These are phyloP conservation scores for Passer montanus DNA, from an alignment of 2,113 vertebrate species.

Conservation along the genomic window DNA sequence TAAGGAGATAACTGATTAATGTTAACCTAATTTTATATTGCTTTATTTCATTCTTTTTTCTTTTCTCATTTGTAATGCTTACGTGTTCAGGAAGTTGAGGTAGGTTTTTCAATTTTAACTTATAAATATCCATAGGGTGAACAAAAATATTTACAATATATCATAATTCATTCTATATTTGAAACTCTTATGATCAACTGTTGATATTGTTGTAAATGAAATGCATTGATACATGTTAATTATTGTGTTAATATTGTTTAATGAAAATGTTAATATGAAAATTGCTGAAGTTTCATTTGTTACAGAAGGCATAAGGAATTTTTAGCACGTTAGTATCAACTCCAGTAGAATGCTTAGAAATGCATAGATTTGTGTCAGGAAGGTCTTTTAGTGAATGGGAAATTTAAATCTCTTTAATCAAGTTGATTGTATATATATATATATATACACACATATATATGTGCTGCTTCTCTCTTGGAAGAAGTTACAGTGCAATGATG, in stretches of 20 bases:
- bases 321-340: not conserved
- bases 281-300: not conserved
- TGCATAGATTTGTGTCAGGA: not conserved
- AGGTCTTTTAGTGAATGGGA: not conserved
- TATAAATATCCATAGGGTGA: conserved; percentile 40
- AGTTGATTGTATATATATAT: not conserved
- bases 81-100: conserved; percentile 81
- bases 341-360: not conserved
- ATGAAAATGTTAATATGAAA: not conserved
- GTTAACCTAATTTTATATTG: conserved; percentile 57
- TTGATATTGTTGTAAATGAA: not conserved
- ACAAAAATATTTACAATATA: conserved; percentile 23
- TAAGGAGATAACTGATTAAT: conserved; percentile 49
- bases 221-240: not conserved
- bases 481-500: not conserved
- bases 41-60: conserved; percentile 74
- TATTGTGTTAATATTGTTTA: not conserved
- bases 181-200: not conserved
- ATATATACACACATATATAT: accelerated
- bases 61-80: conserved; percentile 77
- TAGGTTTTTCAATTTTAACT: conserved; percentile 75
- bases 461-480: not conserved
- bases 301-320: not conserved
- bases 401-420: not conserved
- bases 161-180: conserved; percentile 4